phyloP scores from a whole-genome alignment of 1,140 invertebrate species.

The Latrodectus geometricus region DNA sequence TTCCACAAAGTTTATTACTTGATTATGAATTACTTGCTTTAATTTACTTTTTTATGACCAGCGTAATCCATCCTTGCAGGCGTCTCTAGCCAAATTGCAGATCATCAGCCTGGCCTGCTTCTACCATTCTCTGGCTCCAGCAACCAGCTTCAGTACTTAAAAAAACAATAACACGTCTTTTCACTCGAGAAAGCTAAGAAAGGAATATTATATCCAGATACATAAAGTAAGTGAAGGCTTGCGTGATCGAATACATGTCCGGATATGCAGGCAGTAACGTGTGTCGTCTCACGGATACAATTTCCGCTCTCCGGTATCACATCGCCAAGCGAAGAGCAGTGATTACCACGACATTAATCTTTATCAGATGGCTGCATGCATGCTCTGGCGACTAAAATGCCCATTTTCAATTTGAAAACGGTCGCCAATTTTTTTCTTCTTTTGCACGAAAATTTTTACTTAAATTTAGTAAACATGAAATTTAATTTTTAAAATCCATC shows the following conservation, averaged over 20 bases:
- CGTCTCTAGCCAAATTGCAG: too few relatives aligned
- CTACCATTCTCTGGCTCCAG: too few relatives aligned
- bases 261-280: conserved; percentile 44
- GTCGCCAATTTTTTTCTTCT: not conserved
- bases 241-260: conserved; percentile 30
- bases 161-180: not conserved
- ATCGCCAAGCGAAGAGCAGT: conserved; percentile 24
- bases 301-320: conserved; percentile 54
- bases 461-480: too few relatives aligned
- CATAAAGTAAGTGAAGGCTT: not conserved
- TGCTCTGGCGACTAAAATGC: not conserved
- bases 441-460: too few relatives aligned
- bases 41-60: too few relatives aligned
- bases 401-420: not conserved
- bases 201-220: not conserved
- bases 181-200: not conserved
- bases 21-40: too few relatives aligned
- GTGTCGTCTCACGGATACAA: conserved; percentile 53
- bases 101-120: too few relatives aligned
- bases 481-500: too few relatives aligned
- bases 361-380: conserved; percentile 56
- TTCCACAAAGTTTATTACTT: too few relatives aligned
- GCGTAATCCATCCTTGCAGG: too few relatives aligned
- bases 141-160: not conserved
- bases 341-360: conserved; percentile 44